Percentiles rank a stretch among this genome's conserved stretches.
phyloP scores from a whole-genome alignment of 1,140 invertebrate genomes.

The Coelopa frigida region DNA sequence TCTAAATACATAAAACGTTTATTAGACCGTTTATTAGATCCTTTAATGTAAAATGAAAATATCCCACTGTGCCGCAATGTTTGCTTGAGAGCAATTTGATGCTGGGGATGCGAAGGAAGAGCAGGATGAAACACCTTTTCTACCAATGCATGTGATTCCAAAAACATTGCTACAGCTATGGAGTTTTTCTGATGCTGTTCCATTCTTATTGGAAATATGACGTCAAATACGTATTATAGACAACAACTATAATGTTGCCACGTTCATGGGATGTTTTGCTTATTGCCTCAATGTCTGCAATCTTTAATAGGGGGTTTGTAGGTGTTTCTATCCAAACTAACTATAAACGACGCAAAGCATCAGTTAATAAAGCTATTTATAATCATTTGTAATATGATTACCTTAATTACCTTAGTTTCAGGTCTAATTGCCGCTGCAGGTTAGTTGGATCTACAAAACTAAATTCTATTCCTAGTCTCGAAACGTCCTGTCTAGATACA shows the following conservation, averaged over 20 bases:
- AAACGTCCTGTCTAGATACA: conserved; percentile 54
- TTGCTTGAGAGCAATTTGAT: conserved; percentile 76
- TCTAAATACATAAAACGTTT: too few relatives aligned
- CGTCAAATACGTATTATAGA: conserved; percentile 97
- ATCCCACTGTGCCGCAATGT: conserved; percentile 88
- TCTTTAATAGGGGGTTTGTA: conserved; percentile 92
- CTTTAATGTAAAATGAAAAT: conserved; percentile 81
- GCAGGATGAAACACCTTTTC: conserved; percentile 80
- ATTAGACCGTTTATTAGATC: too few relatives aligned
- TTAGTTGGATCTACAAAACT: conserved; percentile 79
- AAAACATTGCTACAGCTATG: conserved; percentile 67
- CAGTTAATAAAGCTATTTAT: too few relatives aligned
- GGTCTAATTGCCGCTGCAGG: conserved; percentile 59
- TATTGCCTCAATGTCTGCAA: conserved; percentile 81
- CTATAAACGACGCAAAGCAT: conserved; percentile 40
- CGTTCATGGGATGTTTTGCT: conserved; percentile 53
- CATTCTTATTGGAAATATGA: conserved; percentile 97
- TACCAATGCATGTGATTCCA: conserved; percentile 71
- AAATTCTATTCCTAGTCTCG: conserved; percentile 61
- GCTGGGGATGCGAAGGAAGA: conserved; percentile 84
- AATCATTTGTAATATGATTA: background rate
- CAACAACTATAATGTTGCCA: conserved; percentile 70
- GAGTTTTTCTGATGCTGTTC: conserved; percentile 75
- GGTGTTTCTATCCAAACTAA: conserved; percentile 96
- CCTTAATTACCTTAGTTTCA: conserved; percentile 73